Conservation (phyloP, 2,113 vertebrate species). For the Crotalus viridis region DNA sequence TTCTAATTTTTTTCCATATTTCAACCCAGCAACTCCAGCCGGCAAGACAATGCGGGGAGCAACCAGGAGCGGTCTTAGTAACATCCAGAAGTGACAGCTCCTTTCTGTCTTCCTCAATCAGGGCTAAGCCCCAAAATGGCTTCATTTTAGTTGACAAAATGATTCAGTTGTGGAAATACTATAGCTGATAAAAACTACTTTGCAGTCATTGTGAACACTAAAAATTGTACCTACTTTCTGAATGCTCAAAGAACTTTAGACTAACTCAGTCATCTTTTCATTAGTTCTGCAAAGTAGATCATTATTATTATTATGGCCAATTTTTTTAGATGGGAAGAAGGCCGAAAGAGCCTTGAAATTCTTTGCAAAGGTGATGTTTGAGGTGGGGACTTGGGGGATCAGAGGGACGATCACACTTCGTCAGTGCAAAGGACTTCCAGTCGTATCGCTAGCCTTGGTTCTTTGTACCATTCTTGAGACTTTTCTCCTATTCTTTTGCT, state of each 20-base stretch:
- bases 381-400: background rate
- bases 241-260: background rate
- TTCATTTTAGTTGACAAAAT: background rate
- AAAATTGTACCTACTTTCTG: background rate
- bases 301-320: background rate
- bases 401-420: background rate
- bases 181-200: background rate
- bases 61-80: background rate
- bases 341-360: background rate
- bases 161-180: background rate
- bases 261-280: background rate
- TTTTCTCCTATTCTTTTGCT: background rate
- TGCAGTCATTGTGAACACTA: background rate
- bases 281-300: background rate
- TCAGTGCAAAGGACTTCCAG: background rate
- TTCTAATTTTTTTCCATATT: background rate
- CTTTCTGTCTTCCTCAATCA: background rate
- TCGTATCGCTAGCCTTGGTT: background rate
- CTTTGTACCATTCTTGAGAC: background rate
- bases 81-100: background rate
- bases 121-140: background rate
- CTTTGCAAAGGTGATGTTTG: background rate
- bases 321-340: background rate
- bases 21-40: background rate
- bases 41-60: background rate